phyloP scores from a whole-genome alignment of 1,140 invertebrate species.

The Drosophila fuyamai region DNA sequence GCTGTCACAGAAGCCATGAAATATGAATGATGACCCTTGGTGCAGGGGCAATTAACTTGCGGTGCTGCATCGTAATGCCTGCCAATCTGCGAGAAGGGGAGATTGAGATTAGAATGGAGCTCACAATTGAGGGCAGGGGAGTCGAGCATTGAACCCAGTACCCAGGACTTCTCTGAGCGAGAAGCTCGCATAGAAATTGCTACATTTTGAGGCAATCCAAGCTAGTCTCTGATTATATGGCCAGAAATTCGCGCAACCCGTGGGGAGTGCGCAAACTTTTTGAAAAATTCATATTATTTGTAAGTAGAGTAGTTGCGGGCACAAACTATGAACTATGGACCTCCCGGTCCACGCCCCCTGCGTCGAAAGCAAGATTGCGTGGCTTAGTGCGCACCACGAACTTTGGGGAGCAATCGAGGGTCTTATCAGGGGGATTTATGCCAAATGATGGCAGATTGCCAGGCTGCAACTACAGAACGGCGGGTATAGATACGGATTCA shows the following conservation, averaged over 20 bases:
- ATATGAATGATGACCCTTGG: conserved; percentile 58
- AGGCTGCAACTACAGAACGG: conserved; percentile 68
- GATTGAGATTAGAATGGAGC: conserved; percentile 42
- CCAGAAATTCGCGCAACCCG: conserved; percentile 49
- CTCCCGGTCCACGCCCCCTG: conserved; percentile 4
- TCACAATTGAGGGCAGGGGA: not conserved
- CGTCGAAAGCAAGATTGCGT: conserved; percentile 54
- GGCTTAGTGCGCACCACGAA: conserved; percentile 64
- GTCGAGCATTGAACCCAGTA: conserved; percentile 59
- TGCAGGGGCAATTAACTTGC: conserved; percentile 58
- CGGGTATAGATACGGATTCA: conserved; percentile 43
- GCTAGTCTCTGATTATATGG: conserved; percentile 46
- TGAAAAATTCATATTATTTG: conserved; percentile 70
- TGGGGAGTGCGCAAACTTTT: conserved; percentile 65
- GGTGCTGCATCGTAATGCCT: conserved; percentile 41
- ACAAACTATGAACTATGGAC: conserved; percentile 57
- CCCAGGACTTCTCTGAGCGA: conserved; percentile 13
- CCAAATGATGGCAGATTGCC: conserved; percentile 81
- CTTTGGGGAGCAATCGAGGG: conserved; percentile 70
- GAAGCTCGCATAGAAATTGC: conserved; percentile 66
- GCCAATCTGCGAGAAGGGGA: conserved; percentile 22
- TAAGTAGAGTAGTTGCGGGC: conserved; percentile 62
- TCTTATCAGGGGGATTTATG: conserved; percentile 76
- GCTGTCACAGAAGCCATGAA: conserved; percentile 26
- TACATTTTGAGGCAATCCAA: conserved; percentile 52